Base-by-base conservation (phyloP, 2,797 vertebrate species). In the Mormyrus proboscirostris region DNA sequence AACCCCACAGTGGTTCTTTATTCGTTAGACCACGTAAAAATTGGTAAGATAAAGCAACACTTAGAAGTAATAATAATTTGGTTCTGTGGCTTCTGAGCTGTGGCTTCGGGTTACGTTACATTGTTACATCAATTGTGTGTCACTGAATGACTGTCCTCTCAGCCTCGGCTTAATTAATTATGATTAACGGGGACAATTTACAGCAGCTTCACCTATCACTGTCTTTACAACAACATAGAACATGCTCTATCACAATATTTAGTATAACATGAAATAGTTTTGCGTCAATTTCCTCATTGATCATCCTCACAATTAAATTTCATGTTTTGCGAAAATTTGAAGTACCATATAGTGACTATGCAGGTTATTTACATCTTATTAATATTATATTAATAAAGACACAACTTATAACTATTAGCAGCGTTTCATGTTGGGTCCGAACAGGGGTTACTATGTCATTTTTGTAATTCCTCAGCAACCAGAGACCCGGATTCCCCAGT, bases 401-500 rank as follows among this genome's bases (percentile, higher is more conserved):
- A 16, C 6, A 41, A 6, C 12, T 19, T 79, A 79, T 79, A 44
- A 3, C 25, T 33, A 69, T 69, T 29, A 69, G 33, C 65, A 33
- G 3, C 65, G 29, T 73, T 73, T 73, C 65, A 73, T 16, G 29
- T 16, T 89, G 96, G 96, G 93, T 93, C 93, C 93, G 41, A 91
- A 83, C 22, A 92, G 92, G 2, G 29, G 29, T 73, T 38, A 38
- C 29, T 38, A 79, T 44, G 41, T 79, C 44, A 44, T 9, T 44
- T n/a, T 87, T 93, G 41, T 50, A 59, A 93, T 91, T 93, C 93
- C 1, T 22, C 90, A 1, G 92, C 93, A 93, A 95, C 95, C 91
- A 97, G 97, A 88, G 97, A 98, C 92, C 94, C 96, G 84, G 97
- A 96, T 90, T 98, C 97, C 0, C 97, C 97, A 0, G 95, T 96